Evolutionary conservation across 1,140 invertebrate genomes (phyloP).

Genomic region (Lordiphosa collinella): DNA sequence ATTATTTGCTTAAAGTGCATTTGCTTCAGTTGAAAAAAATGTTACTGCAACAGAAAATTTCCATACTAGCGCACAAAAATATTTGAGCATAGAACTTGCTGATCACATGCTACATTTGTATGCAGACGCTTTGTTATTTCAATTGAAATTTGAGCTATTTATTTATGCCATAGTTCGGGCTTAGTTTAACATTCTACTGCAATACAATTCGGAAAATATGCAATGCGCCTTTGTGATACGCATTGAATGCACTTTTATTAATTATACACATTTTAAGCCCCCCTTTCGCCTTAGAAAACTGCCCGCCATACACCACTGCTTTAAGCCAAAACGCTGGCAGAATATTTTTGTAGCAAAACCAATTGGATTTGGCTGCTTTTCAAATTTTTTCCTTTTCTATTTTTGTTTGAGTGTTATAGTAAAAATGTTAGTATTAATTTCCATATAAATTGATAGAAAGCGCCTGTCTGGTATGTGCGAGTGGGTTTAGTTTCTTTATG

Average conservation of each 20-base stretch:
- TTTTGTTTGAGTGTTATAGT: conserved; percentile 22
- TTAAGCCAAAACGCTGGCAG: conserved; percentile 15
- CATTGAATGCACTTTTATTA: neutral
- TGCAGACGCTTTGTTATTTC: too few species aligned
- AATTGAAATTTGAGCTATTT: too few species aligned
- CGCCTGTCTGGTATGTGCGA: conserved; percentile 1
- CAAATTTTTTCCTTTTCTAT: conserved; percentile 11
- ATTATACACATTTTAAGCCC: neutral
- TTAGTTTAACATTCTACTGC: too few species aligned
- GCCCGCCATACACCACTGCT: conserved; percentile 22
- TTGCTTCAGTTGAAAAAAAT: too few species aligned
- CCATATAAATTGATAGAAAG: conserved; percentile 66
- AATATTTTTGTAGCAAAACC: conserved; percentile 58
- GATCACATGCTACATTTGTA: too few species aligned
- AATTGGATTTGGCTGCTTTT: conserved; percentile 49
- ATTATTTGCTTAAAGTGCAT: too few species aligned
- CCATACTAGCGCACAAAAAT: too few species aligned
- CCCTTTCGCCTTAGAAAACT: conserved; percentile 2
- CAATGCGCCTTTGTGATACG: too few species aligned
- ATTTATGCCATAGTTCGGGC: too few species aligned
- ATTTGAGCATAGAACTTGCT: too few species aligned
- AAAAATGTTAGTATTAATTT: conserved; percentile 75
- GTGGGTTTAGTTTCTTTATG: conserved; percentile 5
- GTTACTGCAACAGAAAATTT: too few species aligned
- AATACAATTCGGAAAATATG: too few species aligned